These are phyloP conservation scores for Thalassarche chlororhynchos DNA, from an alignment of 2,113 vertebrate genomes.

Conservation along the genomic window DNA sequence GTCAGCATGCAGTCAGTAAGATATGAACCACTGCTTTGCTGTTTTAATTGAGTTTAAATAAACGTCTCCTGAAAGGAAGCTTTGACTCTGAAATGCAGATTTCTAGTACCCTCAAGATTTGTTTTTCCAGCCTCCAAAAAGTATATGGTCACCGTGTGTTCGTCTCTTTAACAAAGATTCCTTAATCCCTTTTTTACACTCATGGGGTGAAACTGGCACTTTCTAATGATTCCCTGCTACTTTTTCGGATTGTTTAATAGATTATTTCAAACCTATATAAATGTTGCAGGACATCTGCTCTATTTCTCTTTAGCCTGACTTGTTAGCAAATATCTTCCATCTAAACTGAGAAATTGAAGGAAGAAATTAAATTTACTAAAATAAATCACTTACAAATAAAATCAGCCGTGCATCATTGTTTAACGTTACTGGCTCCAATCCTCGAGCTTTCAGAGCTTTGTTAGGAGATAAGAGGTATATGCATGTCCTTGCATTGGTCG, in stretches of 20 bases:
- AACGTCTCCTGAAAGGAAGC: neutral
- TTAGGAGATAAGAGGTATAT: conserved; percentile 82
- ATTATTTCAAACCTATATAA: conserved; percentile 62
- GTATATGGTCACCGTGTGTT: neutral
- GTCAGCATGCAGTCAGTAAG: neutral
- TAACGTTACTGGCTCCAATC: conserved; percentile 72
- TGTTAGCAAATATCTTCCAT: conserved; percentile 85
- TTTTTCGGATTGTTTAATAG: conserved; percentile 46
- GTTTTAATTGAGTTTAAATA: neutral
- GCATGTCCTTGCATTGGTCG: conserved; percentile 73
- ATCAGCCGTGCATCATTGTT: conserved; percentile 79
- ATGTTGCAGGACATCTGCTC: conserved; percentile 74
- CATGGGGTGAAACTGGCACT: conserved; percentile 12
- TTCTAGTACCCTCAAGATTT: conserved; percentile 29
- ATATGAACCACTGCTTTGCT: neutral
- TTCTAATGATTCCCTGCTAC: conserved; percentile 41
- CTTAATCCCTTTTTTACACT: conserved; percentile 44
- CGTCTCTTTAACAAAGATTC: conserved; percentile 48
- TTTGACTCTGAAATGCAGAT: conserved; percentile 3
- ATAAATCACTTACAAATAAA: conserved; percentile 85
- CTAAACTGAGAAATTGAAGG: conserved; percentile 71
- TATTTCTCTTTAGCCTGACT: conserved; percentile 66
- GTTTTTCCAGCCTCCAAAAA: neutral
- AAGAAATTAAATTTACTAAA: conserved; percentile 81
- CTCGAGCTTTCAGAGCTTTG: conserved; percentile 77